Base-by-base conservation (phyloP, 2,797 vertebrate species). In the Acrocephalus scirpaceus region DNA sequence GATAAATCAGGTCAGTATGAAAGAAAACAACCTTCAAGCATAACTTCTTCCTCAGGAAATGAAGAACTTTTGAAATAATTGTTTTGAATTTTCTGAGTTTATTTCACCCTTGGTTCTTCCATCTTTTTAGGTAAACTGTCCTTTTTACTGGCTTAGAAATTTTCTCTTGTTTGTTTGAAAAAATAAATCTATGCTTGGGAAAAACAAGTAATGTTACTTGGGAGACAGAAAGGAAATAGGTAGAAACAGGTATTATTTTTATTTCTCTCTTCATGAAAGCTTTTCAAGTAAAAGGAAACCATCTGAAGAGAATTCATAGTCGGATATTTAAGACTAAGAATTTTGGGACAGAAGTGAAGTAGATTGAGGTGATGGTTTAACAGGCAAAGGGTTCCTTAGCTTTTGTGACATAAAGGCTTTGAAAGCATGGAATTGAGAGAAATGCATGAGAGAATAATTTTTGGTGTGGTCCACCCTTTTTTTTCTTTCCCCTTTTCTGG, bases 401-500 rank as follows among this genome's bases (percentile, higher is more conserved):
- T 74, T 74, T 66, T 51, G 26, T 74, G 54, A 36, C 12, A 50
- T 58, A 26, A 44, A 36, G 21, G 21, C 14, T 66, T 51, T 58
- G 32, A 66, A 58, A 22, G 7, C 26, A 58, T 13, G 14, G 12
- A 66, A 32, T 21, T 51, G 27, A 75, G 32, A 36, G 26, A 66
- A 74, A 58, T 58, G 15, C 22, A 36, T 32, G 36, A 44, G 11
- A 51, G 8, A 58, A 51, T 32, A 26, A 44, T 21, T 74, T 47
- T 42, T 65, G 16, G 2, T 23, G 30, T 20, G 2, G 4, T 56
- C 14, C 42, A 5, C 42, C 42, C 42, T 13, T 17, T 36, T 22
- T n/a, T 11, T 19, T 1, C 4, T 16, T n/a, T 29, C 5, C 7
- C 1, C 3, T 42, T 36, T 66, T 34, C 17, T 58, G 26, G 21